These are phyloP conservation scores for Rhinogobius similis DNA, from an alignment of 2,113 vertebrate species.

Conservation along the genomic window DNA sequence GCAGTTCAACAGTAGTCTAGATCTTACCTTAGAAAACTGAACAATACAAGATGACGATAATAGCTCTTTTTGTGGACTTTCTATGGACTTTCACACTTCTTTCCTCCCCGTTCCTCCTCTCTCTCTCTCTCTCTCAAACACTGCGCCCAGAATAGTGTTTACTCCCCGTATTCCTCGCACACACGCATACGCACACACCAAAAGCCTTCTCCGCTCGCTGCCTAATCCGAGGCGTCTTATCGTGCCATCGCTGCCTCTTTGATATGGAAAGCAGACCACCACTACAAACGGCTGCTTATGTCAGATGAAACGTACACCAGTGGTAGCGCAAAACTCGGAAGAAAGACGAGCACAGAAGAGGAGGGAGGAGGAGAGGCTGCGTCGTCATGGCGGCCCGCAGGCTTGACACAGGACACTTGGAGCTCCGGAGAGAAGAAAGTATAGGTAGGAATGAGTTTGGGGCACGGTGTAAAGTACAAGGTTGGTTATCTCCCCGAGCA, in stretches of 20 bases:
- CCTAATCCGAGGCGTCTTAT: constrained; percentile 52
- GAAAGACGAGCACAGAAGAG: constrained; percentile 5
- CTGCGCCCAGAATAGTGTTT: constrained; percentile 1
- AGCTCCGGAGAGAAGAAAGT: constrained; percentile 17
- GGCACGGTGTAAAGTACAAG: constrained; percentile 31
- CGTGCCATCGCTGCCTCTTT: constrained; percentile 49
- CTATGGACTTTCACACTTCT: neutral
- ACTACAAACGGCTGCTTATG: constrained; percentile 41
- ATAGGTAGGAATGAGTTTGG: constrained; percentile 35
- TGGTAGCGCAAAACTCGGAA: constrained; percentile 33
- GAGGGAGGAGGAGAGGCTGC: neutral
- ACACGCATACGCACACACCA: neutral
- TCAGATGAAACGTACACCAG: constrained; percentile 45
- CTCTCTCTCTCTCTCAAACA: neutral
- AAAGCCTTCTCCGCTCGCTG: constrained; percentile 10
- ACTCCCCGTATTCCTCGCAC: neutral
- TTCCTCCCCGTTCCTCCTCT: neutral
- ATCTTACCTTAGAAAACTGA: neutral
- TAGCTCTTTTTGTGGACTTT: neutral
- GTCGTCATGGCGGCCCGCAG: constrained; percentile 21
- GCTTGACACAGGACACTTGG: constrained; percentile 10
- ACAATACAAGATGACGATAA: neutral
- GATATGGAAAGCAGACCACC: constrained; percentile 57
- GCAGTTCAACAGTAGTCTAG: neutral
- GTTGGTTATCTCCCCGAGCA: constrained; percentile 48